phyloP scores from a whole-genome alignment of 2,113 vertebrate genomes.

The Ctenodactylus gundi region DNA sequence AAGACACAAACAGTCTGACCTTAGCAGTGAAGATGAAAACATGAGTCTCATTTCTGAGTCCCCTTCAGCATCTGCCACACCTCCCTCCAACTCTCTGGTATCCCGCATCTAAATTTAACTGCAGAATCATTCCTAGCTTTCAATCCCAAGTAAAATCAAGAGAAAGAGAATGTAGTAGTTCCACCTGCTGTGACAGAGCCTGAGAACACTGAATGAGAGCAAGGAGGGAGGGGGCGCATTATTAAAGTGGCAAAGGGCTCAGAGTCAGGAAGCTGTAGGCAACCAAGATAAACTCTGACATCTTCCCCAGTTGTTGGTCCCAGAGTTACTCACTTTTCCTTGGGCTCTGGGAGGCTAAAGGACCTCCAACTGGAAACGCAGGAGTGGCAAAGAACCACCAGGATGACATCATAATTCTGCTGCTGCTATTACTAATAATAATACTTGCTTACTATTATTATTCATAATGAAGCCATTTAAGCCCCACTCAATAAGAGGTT shows the following conservation, averaged over 20 bases:
- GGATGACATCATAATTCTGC: neutral
- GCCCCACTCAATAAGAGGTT: slow-evolving; percentile 55
- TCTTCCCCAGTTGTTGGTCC: neutral
- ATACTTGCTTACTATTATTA: slow-evolving; percentile 38
- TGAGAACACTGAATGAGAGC: neutral
- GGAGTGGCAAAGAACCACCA: neutral
- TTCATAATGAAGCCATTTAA: slow-evolving; percentile 57
- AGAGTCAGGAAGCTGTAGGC: neutral
- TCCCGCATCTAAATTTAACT: neutral
- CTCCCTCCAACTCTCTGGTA: neutral
- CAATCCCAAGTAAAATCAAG: neutral
- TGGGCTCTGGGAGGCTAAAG: neutral
- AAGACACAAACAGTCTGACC: neutral
- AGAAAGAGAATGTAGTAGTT: neutral
- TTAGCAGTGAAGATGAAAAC: neutral
- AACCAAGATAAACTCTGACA: neutral
- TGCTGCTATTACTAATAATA: neutral
- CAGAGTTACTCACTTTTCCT: neutral
- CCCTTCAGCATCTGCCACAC: neutral
- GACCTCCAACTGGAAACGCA: neutral
- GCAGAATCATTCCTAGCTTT: neutral
- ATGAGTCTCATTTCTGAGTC: neutral
- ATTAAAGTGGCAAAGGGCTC: neutral
- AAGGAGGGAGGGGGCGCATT: rapidly evolving
- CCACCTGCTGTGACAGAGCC: neutral